Evolutionary conservation across 2,797 vertebrate genomes (phyloP).

Genomic region (Urocyon cinereoargenteus): DNA sequence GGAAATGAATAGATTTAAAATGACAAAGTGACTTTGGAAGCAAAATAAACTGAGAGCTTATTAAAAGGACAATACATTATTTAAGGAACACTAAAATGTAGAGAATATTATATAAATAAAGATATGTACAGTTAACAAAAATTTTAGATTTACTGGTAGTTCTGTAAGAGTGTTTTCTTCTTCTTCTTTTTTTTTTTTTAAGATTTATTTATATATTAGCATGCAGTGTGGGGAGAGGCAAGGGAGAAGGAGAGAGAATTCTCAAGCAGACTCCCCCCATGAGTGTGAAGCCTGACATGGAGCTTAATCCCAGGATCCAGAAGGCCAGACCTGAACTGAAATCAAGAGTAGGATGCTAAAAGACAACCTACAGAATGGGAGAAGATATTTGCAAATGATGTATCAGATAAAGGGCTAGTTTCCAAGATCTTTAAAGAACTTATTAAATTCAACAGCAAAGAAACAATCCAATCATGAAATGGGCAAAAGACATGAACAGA

Average conservation of each 20-base stretch:
- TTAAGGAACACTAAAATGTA: slow-evolving; percentile 42
- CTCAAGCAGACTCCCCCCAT: background rate
- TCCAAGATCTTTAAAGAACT: no score
- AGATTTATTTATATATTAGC: background rate
- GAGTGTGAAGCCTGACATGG: background rate
- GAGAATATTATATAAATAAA: slow-evolving; percentile 6
- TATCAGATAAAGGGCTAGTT: no score
- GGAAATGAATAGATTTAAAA: slow-evolving; percentile 39
- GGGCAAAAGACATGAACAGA: no score
- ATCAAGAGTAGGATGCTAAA: background rate
- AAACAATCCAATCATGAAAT: no score
- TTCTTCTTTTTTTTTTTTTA: background rate
- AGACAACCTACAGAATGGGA: no score
- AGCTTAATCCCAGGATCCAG: background rate
- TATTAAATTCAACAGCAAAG: no score
- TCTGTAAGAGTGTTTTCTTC: background rate
- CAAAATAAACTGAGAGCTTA: slow-evolving; percentile 40
- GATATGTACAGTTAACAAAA: background rate
- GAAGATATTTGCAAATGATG: no score
- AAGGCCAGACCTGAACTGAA: background rate
- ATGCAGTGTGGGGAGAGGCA: background rate
- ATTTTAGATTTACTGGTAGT: background rate
- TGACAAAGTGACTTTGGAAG: slow-evolving; percentile 22
- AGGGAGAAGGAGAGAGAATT: background rate
- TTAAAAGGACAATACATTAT: background rate